Base-by-base conservation (phyloP, 1,140 invertebrate genomes). In the Panagrolaimus sp. region DNA sequence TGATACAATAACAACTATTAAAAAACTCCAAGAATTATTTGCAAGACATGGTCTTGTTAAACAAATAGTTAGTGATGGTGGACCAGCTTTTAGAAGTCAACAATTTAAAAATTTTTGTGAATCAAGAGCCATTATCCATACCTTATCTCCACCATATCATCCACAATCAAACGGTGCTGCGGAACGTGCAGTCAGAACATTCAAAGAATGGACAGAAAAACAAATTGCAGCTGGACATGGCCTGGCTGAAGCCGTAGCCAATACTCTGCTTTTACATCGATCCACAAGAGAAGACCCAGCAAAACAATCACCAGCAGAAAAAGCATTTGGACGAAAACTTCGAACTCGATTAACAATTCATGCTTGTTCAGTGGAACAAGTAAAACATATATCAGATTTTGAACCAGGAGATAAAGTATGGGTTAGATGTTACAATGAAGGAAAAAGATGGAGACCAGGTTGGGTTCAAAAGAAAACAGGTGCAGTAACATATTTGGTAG, bases 11-110 rank as follows among this genome's bases (percentile, higher is more conserved):
- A 10, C 55, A 0, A 28, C 43, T 28, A 69, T 64, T n/a, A 62
- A 10, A 5, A 43, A 21, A 28, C 15, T 69, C 10, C 15, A 43
- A 28, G 48, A 55, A 32, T 38, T 70, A 8, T 70, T 70, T 47
- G 15, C 21, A 1, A 46, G 24, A 45, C 70, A 26, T 46, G 69
- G 69, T 7, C 47, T 38, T 9, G 68, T 65, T 0, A 32, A 65
- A 1, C 15, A 6, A 0, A 15, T 71, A n/a, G 69, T 71, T 9
- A n/a, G 32, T 10, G 69, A 71, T 46, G 69, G 69, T 69, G 69
- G 69, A 0, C 43, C 43, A 21, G 64, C 68, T 12, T 71, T 71
- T 47, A 38, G 45, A n/a, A 71, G 68, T 1, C 26, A 45, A 17
- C 15, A 45, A 21, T 46, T 69, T n/a, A 14, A 45, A 17, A 7